phyloP scores from a whole-genome alignment of 2,113 vertebrate genomes.

The Riparia riparia region DNA sequence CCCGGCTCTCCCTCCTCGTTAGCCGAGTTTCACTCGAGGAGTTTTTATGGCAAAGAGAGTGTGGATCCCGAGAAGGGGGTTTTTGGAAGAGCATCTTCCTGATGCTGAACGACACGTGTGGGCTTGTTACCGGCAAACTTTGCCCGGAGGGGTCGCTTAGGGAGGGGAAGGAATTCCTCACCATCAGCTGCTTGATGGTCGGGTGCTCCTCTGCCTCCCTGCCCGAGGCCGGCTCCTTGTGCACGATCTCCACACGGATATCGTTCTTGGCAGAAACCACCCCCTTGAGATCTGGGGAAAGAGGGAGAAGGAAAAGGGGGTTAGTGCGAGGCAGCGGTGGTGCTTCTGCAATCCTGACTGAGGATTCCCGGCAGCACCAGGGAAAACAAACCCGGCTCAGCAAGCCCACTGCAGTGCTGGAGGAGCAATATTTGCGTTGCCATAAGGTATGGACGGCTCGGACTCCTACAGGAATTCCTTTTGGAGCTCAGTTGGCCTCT shows the following conservation, averaged over 20 bases:
- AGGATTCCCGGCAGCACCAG: too few species aligned
- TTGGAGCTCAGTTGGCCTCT: background rate
- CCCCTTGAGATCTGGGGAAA: constrained; percentile 90
- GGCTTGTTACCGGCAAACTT: background rate
- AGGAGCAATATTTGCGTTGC: background rate
- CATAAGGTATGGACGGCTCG: fast-evolving
- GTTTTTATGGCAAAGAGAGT: background rate
- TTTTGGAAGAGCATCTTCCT: background rate
- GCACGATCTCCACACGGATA: constrained; percentile 97
- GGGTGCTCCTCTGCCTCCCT: constrained; percentile 91
- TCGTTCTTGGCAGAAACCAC: constrained; percentile 97
- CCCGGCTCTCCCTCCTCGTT: background rate
- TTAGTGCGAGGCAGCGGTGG: background rate
- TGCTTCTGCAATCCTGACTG: background rate
- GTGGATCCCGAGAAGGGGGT: background rate
- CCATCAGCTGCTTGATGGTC: constrained; percentile 97
- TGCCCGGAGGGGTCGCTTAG: background rate
- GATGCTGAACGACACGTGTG: background rate
- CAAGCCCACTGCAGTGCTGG: fast-evolving
- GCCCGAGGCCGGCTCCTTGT: constrained; percentile 92
- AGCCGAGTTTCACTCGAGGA: background rate
- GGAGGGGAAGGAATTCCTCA: constrained; percentile 73
- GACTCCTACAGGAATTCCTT: fast-evolving
- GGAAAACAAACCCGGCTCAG: background rate
- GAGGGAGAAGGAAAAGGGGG: background rate